Conservation (phyloP, 2,797 vertebrate genomes). For the Tympanoctomys barrerae region DNA sequence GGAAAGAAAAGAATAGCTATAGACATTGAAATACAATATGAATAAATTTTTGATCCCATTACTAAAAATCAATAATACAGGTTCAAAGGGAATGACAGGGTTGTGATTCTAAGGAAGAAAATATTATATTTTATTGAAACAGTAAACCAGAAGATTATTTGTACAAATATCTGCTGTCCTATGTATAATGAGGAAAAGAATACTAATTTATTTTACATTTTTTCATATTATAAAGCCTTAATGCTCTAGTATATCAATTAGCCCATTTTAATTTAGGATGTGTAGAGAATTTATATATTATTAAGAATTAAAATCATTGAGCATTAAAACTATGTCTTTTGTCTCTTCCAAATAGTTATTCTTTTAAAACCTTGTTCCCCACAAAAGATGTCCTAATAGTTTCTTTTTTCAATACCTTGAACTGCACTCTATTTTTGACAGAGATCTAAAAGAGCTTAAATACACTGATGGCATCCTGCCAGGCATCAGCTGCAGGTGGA, state of each 20-base stretch:
- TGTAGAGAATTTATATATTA: background rate
- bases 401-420: constrained; percentile 69
- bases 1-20: background rate
- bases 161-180: background rate
- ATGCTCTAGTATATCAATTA: background rate
- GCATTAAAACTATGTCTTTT: background rate
- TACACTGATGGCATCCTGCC: constrained; percentile 72
- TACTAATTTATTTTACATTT: background rate
- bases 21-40: background rate
- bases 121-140: background rate
- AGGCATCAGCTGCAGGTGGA: constrained; percentile 78
- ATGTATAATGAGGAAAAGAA: background rate
- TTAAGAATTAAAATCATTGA: background rate
- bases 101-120: background rate
- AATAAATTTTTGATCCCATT: background rate
- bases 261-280: background rate
- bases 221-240: background rate
- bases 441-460: constrained; percentile 81
- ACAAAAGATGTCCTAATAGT: constrained; percentile 70
- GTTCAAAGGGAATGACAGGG: background rate
- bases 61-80: background rate
- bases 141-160: background rate
- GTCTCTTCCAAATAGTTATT: background rate
- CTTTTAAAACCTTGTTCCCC: constrained; percentile 39
- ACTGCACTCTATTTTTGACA: constrained; percentile 63